Conservation (phyloP, 2,113 vertebrate genomes). For the Vanacampus margaritifer region DNA sequence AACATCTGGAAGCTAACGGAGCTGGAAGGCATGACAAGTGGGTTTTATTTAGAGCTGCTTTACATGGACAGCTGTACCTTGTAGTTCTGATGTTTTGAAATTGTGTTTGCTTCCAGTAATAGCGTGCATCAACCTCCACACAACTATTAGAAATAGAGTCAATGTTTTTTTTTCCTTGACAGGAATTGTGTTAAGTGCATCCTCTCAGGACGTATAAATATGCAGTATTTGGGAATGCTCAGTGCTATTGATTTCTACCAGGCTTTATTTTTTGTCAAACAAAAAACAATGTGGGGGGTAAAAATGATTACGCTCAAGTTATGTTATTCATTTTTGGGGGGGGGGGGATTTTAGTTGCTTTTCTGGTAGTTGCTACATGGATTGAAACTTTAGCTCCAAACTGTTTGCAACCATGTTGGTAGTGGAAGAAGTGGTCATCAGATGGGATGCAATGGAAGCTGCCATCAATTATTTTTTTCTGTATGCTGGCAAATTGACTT, state of each 20-base stretch:
- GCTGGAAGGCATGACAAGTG: constrained; percentile 56
- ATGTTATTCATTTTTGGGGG: background rate
- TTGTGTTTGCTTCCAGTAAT: background rate
- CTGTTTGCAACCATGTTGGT: background rate
- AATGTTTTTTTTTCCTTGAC: no score
- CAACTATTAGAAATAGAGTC: no score
- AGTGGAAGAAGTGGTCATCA: background rate
- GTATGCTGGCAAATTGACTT: no score
- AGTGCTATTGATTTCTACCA: no score
- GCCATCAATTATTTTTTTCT: no score
- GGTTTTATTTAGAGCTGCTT: background rate
- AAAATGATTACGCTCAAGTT: background rate
- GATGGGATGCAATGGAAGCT: background rate
- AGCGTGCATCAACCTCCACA: no score
- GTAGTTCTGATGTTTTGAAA: background rate
- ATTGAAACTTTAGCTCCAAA: no score
- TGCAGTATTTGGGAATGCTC: no score
- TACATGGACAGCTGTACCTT: background rate
- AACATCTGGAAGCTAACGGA: constrained; percentile 79
- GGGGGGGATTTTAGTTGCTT: no score
- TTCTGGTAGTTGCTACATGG: no score
- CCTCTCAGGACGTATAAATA: no score
- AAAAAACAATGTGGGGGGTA: background rate
- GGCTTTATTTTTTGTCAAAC: background rate
- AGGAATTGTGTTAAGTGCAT: no score